Percentiles rank a stretch among this genome's conserved stretches.
These are phyloP conservation scores for Erinaceus europaeus DNA, from an alignment of 2,113 vertebrate species.

Conservation along the genomic window DNA sequence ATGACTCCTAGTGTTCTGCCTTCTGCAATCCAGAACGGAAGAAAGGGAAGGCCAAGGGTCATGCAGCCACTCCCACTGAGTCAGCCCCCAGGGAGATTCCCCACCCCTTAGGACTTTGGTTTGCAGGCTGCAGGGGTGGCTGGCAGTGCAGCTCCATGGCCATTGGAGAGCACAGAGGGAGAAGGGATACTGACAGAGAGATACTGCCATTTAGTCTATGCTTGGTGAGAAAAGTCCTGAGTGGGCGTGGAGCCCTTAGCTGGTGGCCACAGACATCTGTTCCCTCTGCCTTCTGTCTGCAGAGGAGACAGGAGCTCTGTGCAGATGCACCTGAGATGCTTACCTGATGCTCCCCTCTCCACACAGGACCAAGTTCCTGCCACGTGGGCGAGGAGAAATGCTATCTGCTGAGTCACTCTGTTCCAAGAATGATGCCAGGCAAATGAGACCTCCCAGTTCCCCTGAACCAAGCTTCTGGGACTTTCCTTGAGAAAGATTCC, in stretches of 20 bases:
- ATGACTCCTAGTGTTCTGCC: background rate
- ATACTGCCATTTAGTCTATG: fast-evolving
- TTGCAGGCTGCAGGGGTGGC: background rate
- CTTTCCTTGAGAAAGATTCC: background rate
- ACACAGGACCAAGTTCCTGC: background rate
- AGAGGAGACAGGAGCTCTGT: background rate
- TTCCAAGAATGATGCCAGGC: background rate
- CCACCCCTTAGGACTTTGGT: too few relatives aligned
- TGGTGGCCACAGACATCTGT: too few relatives aligned
- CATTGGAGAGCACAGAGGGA: too few relatives aligned
- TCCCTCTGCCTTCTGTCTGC: background rate
- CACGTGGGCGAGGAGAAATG: background rate
- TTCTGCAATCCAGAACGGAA: background rate
- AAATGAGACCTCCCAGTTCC: background rate
- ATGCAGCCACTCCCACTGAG: too few relatives aligned
- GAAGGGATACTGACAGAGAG: too few relatives aligned
- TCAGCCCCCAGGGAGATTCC: background rate
- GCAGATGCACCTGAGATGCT: background rate
- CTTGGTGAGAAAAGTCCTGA: background rate
- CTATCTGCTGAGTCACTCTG: background rate
- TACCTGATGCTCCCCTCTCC: background rate
- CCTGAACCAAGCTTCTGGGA: background rate
- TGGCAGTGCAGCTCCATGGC: background rate
- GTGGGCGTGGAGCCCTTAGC: too few relatives aligned
- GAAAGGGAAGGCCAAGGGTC: background rate